Percentiles rank a stretch among this genome's conserved stretches.
phyloP scores from a whole-genome alignment of 2,797 vertebrate genomes.

The Lepus townsendii region DNA sequence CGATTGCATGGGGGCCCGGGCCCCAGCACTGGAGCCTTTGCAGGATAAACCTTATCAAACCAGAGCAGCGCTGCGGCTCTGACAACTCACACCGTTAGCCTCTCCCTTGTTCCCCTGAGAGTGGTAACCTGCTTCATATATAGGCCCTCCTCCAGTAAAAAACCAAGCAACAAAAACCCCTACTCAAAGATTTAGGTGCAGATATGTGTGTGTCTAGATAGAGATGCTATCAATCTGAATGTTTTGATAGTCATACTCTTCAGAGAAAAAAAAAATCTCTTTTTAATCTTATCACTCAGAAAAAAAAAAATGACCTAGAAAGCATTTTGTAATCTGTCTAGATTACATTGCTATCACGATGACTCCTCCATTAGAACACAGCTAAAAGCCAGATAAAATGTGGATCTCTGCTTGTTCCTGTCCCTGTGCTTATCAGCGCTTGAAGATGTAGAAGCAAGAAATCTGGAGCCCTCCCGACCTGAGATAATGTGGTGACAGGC shows the following conservation, averaged over 20 bases:
- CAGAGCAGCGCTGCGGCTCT: not conserved
- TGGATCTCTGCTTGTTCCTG: slow-evolving; percentile 47
- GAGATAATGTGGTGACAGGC: slow-evolving; percentile 13
- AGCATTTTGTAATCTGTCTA: slow-evolving; percentile 52
- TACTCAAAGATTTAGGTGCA: not conserved
- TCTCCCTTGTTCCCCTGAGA: not conserved
- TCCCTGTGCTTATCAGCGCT: slow-evolving; percentile 48
- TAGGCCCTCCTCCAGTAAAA: not conserved
- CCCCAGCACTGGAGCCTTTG: not conserved
- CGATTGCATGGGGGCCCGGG: not conserved
- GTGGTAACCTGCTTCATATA: not conserved
- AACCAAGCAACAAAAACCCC: not conserved
- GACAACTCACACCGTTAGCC: not conserved
- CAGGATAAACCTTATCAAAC: not conserved
- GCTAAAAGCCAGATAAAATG: slow-evolving; percentile 58
- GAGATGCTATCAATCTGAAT: not conserved
- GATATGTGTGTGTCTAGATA: not conserved
- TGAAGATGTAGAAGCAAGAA: not conserved
- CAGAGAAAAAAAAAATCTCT: not conserved
- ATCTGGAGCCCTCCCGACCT: slow-evolving; percentile 20
- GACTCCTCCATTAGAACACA: not conserved
- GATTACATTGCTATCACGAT: slow-evolving; percentile 34
- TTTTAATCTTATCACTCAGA: slow-evolving; percentile 70
- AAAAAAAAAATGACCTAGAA: not conserved
- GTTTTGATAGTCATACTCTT: slow-evolving; percentile 43